Conservation (phyloP, 2,113 vertebrate genomes). For the Periophthalmus modestus region DNA sequence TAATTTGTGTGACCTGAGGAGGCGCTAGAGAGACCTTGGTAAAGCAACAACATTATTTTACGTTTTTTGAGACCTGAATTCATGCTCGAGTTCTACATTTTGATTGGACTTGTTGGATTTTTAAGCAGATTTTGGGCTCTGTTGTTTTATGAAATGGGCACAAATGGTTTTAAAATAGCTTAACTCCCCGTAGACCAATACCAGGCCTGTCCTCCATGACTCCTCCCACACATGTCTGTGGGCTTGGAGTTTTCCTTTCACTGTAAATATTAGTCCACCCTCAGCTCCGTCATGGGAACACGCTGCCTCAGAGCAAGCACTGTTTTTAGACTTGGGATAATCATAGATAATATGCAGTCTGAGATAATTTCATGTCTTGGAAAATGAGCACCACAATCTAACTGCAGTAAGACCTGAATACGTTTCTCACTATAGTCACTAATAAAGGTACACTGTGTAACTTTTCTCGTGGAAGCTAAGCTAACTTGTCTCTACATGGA, state of each 20-base stretch:
- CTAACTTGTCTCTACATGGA: no score
- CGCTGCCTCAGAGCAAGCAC: conserved; percentile 32
- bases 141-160: conserved; percentile 20
- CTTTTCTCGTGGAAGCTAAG: no score
- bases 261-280: conserved; percentile 72
- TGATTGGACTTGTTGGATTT: not conserved
- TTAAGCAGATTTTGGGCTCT: conserved; percentile 6
- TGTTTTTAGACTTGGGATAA: not conserved
- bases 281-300: conserved; percentile 66
- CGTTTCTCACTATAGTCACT: no score
- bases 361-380: not conserved
- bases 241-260: conserved; percentile 46
- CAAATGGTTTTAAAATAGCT: conserved; percentile 29
- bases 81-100: no score
- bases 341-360: not conserved
- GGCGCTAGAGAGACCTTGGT: no score
- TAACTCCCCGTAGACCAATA: conserved; percentile 34
- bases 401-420: no score
- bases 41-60: no score
- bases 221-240: conserved; percentile 51
- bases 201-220: conserved; percentile 46
- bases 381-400: no score
- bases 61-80: no score
- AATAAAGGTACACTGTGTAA: no score
- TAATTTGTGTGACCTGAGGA: no score